These are phyloP conservation scores for Drosophila paranaensis DNA, from an alignment of 2,888 invertebrate genomes.

Conservation along the genomic window DNA sequence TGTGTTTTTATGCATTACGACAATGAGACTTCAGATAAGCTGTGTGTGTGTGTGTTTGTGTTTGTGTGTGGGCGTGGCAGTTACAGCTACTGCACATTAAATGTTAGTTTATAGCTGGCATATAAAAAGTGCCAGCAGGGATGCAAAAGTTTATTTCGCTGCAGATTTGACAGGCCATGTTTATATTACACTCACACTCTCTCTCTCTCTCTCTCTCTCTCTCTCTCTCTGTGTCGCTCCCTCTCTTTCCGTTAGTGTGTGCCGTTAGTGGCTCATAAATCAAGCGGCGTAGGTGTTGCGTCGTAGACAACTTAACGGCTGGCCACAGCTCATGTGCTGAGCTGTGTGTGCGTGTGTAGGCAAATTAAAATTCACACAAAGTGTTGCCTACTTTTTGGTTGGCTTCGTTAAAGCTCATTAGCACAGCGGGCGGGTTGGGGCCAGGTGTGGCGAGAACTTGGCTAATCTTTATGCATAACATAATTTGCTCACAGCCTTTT, in stretches of 20 bases:
- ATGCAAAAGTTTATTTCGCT: conserved; percentile 54
- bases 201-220: not conserved
- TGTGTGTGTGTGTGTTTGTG: conserved; percentile 4
- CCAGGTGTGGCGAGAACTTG: not conserved
- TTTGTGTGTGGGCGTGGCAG: conserved; percentile 21
- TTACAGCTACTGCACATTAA: conserved; percentile 56
- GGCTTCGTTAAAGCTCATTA: conserved; percentile 68
- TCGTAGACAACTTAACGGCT: conserved; percentile 67
- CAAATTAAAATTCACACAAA: conserved; percentile 68
- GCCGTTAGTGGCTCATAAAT: conserved; percentile 61
- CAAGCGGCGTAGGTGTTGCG: conserved; percentile 67
- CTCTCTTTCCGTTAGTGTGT: conserved; percentile 15
- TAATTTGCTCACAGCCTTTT: conserved; percentile 22
- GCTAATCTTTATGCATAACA: conserved; percentile 17
- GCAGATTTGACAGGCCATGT: conserved; percentile 61
- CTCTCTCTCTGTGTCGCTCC: not conserved
- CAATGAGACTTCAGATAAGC: conserved; percentile 45
- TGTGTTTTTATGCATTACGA: conserved; percentile 79
- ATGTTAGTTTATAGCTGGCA: conserved; percentile 61
- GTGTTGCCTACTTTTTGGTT: conserved; percentile 70
- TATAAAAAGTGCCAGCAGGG: conserved; percentile 57
- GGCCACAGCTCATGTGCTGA: conserved; percentile 8
- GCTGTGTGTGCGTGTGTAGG: conserved; percentile 40
- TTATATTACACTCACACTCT: not conserved
- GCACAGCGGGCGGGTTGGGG: conserved; percentile 7